phyloP scores from a whole-genome alignment of 2,113 vertebrate genomes.

The Cathartes aura region DNA sequence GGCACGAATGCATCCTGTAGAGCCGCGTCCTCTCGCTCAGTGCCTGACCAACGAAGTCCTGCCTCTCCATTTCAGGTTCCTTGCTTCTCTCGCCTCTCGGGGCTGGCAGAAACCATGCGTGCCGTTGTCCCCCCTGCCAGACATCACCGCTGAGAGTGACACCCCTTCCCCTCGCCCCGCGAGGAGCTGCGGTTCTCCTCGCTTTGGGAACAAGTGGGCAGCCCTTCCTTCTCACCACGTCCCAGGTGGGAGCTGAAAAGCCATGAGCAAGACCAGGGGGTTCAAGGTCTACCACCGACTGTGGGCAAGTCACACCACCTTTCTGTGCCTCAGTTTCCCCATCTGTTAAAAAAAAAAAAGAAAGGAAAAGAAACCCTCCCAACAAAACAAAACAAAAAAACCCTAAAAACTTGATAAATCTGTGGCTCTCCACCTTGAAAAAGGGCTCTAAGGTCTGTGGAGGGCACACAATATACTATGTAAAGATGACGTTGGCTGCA shows the following conservation, averaged over 20 bases:
- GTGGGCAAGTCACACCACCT: conserved; percentile 32
- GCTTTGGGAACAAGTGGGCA: background rate
- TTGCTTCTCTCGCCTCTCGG: background rate
- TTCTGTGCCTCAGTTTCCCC: conserved; percentile 48
- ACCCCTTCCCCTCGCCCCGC: rapidly evolving
- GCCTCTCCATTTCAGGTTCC: conserved; percentile 24
- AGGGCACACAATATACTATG: background rate
- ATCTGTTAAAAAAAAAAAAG: background rate
- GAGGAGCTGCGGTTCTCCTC: background rate
- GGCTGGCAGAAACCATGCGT: background rate
- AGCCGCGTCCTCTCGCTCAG: background rate
- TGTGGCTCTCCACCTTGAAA: conserved; percentile 5
- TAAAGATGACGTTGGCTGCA: background rate
- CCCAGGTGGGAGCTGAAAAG: background rate
- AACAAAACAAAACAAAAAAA: background rate
- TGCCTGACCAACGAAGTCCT: background rate
- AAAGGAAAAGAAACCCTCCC: background rate
- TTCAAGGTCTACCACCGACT: background rate
- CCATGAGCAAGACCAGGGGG: background rate
- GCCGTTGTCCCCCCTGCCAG: background rate
- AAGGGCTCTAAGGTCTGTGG: conserved; percentile 59
- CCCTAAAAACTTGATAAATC: background rate
- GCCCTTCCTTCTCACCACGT: background rate
- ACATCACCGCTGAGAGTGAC: background rate
- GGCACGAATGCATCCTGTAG: conserved; percentile 74